These are phyloP conservation scores for Corythoichthys intestinalis DNA, from an alignment of 2,113 vertebrate genomes.

Conservation along the genomic window DNA sequence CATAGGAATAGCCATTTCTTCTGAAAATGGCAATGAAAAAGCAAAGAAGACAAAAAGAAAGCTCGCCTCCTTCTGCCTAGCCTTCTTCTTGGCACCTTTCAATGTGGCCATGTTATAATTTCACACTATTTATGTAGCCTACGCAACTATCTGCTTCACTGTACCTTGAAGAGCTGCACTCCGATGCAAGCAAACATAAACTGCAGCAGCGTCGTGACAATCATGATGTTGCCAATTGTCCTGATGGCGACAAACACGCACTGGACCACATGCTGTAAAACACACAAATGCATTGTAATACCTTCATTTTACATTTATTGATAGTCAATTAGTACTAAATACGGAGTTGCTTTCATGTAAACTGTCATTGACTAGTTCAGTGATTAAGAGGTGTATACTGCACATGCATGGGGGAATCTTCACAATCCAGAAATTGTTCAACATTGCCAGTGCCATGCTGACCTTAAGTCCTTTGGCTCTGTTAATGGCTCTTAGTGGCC, in stretches of 20 bases:
- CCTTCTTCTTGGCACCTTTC: too few relatives aligned
- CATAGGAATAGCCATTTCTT: too few relatives aligned
- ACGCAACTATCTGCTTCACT: not conserved
- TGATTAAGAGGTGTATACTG: conserved; percentile 1
- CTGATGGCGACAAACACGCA: conserved; percentile 98
- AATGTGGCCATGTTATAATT: not conserved
- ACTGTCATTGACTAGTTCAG: not conserved
- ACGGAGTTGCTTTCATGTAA: too few relatives aligned
- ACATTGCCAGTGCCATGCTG: conserved; percentile 1
- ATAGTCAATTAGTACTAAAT: not conserved
- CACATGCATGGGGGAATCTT: not conserved
- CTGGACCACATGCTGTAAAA: conserved; percentile 90
- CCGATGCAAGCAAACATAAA: conserved; percentile 99
- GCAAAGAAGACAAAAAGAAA: too few relatives aligned
- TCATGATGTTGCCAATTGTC: conserved; percentile 99
- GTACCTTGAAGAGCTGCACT: conserved; percentile 96
- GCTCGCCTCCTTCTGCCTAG: too few relatives aligned
- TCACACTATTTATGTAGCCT: not conserved
- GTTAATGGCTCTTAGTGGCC: conserved; percentile 96
- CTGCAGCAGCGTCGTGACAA: conserved; percentile 95
- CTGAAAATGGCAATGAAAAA: too few relatives aligned
- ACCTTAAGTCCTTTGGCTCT: conserved; percentile 99
- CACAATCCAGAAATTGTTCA: not conserved
- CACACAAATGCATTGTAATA: not conserved
- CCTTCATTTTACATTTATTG: not conserved